A percentile compares a stretch with the other conserved stretches of the same genome.
Evolutionary conservation across 2,888 invertebrate species (phyloP).

Genomic region (Hedya salicella): DNA sequence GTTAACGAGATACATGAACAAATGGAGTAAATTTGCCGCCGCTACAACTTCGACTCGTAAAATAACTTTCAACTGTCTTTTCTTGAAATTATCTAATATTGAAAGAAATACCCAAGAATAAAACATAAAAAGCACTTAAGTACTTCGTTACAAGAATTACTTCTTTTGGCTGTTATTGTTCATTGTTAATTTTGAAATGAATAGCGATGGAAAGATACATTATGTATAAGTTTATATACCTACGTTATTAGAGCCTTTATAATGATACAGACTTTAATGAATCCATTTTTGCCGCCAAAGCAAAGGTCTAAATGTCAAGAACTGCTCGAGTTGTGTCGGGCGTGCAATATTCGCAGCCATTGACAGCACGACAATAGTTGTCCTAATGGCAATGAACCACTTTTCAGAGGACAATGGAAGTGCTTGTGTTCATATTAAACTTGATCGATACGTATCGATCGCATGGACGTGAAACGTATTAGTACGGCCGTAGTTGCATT

Average conservation of each 20-base stretch:
- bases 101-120: slow-evolving; percentile 20
- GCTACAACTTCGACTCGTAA: slow-evolving; percentile 21
- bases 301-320: slow-evolving; percentile 31
- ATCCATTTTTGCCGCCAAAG: slow-evolving; percentile 9
- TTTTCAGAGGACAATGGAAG: slow-evolving; percentile 41
- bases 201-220: not conserved
- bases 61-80: slow-evolving; percentile 27
- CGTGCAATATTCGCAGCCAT: slow-evolving; percentile 32
- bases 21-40: slow-evolving; percentile 26
- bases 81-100: slow-evolving; percentile 22
- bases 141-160: slow-evolving; percentile 9
- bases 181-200: slow-evolving; percentile 6
- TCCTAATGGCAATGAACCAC: slow-evolving; percentile 43
- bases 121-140: not conserved
- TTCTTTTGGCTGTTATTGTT: slow-evolving; percentile 5
- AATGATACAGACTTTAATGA: not conserved
- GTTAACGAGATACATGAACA: slow-evolving; percentile 43
- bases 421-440: slow-evolving; percentile 38
- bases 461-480: slow-evolving; percentile 20
- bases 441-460: slow-evolving; percentile 35
- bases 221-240: too few relatives aligned
- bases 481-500: too few relatives aligned
- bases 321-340: slow-evolving; percentile 34
- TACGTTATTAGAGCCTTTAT: too few relatives aligned
- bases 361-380: slow-evolving; percentile 42